A percentile compares a stretch with the other conserved stretches of the same genome.
Conservation (phyloP, 37 sponge, comb jelly and placozoan genomes). For the Cliona cf. orientalis region DNA sequence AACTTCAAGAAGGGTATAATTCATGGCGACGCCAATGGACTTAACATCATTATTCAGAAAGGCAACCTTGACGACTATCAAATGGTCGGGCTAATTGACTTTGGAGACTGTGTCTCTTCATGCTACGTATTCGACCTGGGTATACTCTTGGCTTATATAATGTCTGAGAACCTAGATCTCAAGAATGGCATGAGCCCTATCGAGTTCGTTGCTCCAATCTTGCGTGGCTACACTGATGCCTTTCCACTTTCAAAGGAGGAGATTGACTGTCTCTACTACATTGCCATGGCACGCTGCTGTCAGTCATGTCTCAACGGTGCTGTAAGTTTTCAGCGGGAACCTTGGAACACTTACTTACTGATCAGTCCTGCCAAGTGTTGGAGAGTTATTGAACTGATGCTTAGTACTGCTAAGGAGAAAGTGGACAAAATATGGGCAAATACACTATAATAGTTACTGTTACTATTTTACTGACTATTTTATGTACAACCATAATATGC, state of each 20-base stretch:
- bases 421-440: conserved; percentile 13
- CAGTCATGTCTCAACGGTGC: conserved; percentile 21
- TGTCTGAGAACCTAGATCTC: conserved; percentile 3
- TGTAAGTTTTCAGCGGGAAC: not conserved
- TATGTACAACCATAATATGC: no score
- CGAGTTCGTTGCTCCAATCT: conserved; percentile 8
- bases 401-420: not conserved
- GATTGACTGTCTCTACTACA: conserved; percentile 30
- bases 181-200: not conserved
- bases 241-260: conserved; percentile 28
- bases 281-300: conserved; percentile 21
- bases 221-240: conserved; percentile 24
- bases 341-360: conserved; percentile 28
- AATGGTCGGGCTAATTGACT: conserved; percentile 36
- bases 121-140: conserved; percentile 43
- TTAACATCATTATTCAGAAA: conserved; percentile 26
- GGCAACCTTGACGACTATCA: not conserved
- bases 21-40: conserved; percentile 42
- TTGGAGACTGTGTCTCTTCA: conserved; percentile 7
- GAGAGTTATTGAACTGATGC: not conserved
- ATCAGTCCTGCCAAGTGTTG: conserved; percentile 10
- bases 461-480: no score
- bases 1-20: conserved; percentile 27
- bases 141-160: conserved; percentile 14
- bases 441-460: not conserved